Base-by-base conservation (phyloP, 2,113 vertebrate genomes). In the Alectura lathami region DNA sequence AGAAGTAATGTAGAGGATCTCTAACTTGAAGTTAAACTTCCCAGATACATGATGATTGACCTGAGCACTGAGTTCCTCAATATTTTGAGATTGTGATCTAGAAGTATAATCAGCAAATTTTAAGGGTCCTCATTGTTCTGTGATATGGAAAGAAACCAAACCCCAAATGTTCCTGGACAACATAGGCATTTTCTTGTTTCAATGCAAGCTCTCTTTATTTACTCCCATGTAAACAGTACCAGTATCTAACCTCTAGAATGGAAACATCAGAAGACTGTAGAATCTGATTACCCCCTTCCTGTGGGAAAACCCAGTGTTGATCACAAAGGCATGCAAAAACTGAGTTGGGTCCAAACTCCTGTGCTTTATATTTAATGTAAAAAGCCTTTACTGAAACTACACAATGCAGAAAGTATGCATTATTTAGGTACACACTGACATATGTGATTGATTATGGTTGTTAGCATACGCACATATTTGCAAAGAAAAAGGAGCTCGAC, bases 391-490 rank as follows among this genome's bases (percentile, higher is more conserved):
- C 43, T 83, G 79, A 90, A 91, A 62, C 6, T 74, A 92, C 1
- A 30, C 63, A 81, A 88, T 67, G 26, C 79, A 69, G 76, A 96
- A 97, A 96, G 80, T 84, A 96, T 72, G 70, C 54, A 27, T 81
- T 96, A 84, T 83, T 92, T 94, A 86, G 50, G 21, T 90, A 80
- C 51, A 89, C 5, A 29, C 38, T 94, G 75, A 74, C 82, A 63
- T 81, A 73, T 60, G 62, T 84, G 27, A 75, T 56, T 95, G 75
- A 82, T 94, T 92, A 82, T 38, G 30, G 59, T 63, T 96, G 66
- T 73, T 94, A 82, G 29, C 30, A 69, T 78, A 94, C 80, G 30
- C 11, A 87, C 36, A 43, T 53, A 76, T 83, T 79, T 96, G 63
- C 45, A 93, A 92, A 67, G 63, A 92, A 92, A 89, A 83, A 0